A percentile compares a stretch with the other conserved stretches of the same genome.
phyloP scores from a whole-genome alignment of 1,140 invertebrate genomes.

The Drosophila saltans region DNA sequence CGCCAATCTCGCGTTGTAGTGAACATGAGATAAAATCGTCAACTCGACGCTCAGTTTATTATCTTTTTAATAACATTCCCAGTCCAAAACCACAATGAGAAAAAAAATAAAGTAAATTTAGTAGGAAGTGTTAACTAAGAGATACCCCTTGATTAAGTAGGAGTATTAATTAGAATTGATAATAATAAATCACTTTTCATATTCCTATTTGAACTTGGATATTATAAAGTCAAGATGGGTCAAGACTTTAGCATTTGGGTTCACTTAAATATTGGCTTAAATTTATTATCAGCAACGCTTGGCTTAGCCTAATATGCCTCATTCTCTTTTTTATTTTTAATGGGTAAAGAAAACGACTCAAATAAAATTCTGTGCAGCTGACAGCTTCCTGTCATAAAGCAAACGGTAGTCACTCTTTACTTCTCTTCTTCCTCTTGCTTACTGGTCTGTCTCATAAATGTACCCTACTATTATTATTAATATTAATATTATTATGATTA shows the following conservation, averaged over 20 bases:
- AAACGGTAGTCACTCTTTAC: slow-evolving; percentile 41
- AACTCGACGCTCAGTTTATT: slow-evolving; percentile 42
- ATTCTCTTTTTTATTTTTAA: not conserved
- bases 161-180: too few species aligned
- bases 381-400: slow-evolving; percentile 74
- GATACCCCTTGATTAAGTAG: not conserved
- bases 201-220: too few species aligned
- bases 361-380: slow-evolving; percentile 41
- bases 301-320: not conserved
- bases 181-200: too few species aligned
- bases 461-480: slow-evolving; percentile 37
- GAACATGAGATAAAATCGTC: slow-evolving; percentile 56
- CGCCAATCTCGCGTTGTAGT: not conserved
- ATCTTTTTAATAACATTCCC: slow-evolving; percentile 70
- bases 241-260: too few species aligned
- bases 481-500: slow-evolving; percentile 30
- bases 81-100: slow-evolving; percentile 13
- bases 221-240: too few species aligned
- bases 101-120: not conserved
- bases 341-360: not conserved
- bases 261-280: too few species aligned
- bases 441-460: slow-evolving; percentile 35
- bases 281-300: too few species aligned
- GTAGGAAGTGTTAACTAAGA: not conserved
- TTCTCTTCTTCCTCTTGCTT: not conserved